These are phyloP conservation scores for Drosophila multiciliata DNA, from an alignment of 2,888 invertebrate genomes.

Conservation along the genomic window DNA sequence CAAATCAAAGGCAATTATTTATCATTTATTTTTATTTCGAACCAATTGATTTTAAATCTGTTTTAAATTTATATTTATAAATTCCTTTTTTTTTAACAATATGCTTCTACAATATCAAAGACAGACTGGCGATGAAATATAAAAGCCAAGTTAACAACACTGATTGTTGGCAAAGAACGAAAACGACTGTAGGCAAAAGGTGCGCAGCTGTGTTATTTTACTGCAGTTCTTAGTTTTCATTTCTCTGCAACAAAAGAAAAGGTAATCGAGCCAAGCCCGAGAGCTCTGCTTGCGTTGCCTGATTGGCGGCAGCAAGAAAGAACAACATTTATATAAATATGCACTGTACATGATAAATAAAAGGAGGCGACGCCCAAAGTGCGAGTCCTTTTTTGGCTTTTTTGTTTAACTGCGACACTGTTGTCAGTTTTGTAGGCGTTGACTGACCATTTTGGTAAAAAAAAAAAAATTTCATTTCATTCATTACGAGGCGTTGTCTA, in stretches of 20 bases:
- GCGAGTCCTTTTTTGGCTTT: conserved; percentile 42
- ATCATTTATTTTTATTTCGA: neutral
- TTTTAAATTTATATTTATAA: neutral
- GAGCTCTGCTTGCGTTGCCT: conserved; percentile 8
- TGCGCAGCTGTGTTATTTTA: conserved; percentile 35
- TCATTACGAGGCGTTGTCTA: conserved; percentile 54
- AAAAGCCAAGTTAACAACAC: conserved; percentile 6
- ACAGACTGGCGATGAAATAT: neutral
- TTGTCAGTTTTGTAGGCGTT: conserved; percentile 65
- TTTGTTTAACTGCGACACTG: conserved; percentile 14
- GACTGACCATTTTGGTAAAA: conserved; percentile 50
- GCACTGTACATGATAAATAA: conserved; percentile 49
- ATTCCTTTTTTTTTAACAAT: neutral
- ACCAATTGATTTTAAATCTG: neutral
- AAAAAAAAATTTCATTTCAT: conserved; percentile 45
- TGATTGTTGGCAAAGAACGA: conserved; percentile 6
- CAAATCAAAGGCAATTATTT: neutral
- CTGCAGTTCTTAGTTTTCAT: conserved; percentile 15
- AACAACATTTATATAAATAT: neutral
- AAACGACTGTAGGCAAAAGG: conserved; percentile 9
- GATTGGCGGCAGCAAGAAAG: conserved; percentile 22
- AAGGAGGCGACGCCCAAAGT: conserved; percentile 50
- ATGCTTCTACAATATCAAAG: neutral
- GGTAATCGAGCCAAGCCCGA: conserved; percentile 41
- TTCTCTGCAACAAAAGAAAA: conserved; percentile 47